A percentile compares a stretch with the other conserved stretches of the same genome.
phyloP scores from a whole-genome alignment of 2,888 invertebrate species.

The Epistrophe grossulariae region DNA sequence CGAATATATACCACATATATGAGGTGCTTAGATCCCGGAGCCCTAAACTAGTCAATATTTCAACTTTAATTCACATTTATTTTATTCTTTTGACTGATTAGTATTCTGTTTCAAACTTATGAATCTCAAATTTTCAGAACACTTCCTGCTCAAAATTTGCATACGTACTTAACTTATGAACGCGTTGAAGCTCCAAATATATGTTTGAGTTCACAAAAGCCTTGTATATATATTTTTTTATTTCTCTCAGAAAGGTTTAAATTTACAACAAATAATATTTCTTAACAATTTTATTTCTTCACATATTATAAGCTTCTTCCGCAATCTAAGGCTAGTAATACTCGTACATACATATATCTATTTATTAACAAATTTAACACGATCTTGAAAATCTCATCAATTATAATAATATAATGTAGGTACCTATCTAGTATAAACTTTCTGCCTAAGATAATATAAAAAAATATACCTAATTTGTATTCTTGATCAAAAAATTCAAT shows the following conservation, averaged over 20 bases:
- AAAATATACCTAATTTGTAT: constrained; percentile 36
- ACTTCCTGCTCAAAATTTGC: background rate
- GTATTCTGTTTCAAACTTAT: background rate
- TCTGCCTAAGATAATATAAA: background rate
- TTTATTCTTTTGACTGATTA: too few species aligned
- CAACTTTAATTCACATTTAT: too few species aligned
- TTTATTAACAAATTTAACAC: constrained; percentile 2
- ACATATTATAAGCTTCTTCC: constrained; percentile 1
- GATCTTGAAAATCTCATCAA: constrained; percentile 15
- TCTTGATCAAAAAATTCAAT: constrained; percentile 28
- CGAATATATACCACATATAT: too few species aligned
- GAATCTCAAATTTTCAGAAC: background rate
- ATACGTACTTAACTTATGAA: background rate
- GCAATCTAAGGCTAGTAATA: background rate
- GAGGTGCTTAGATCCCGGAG: too few species aligned
- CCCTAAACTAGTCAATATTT: too few species aligned
- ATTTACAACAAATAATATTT: background rate
- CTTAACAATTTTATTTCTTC: background rate
- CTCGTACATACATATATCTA: too few species aligned
- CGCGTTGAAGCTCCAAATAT: background rate
- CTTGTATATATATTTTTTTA: too few species aligned
- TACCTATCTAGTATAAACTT: constrained; percentile 4
- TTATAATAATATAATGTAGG: background rate
- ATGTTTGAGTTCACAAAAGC: background rate
- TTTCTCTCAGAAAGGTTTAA: background rate